Base-by-base conservation (phyloP, 2,113 vertebrate species). In the Calyptomena viridis region DNA sequence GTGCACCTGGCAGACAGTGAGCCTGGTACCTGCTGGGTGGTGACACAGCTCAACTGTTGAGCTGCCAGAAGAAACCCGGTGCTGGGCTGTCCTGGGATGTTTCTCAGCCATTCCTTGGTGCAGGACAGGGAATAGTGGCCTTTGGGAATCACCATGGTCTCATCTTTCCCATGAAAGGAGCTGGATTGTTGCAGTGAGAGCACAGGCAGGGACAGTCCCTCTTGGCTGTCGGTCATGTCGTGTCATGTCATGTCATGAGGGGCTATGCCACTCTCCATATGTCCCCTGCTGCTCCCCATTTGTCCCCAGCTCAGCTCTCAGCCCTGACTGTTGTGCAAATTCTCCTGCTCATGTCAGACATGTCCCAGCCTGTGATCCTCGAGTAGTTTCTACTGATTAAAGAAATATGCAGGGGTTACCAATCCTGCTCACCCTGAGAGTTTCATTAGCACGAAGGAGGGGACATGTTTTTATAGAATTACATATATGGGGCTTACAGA, bases 91-190 rank as follows among this genome's bases (percentile, higher is more conserved):
- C 31, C 25, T 10, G 35, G 30, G 42, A 27, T 24, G 2, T 56
- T 86, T 30, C 24, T 15, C 6, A 2, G 24, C 42, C 39, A 22
- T 14, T 12, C n/a, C 28, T 19, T 17, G 20, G 31, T 66, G 25
- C 52, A 25, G 27, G 4, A 9, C 33, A 35, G n/a, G 56, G 39
- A 55, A 28, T 3, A 39, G 62, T 35, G 50, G 8, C 16, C 5
- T 20, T 23, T 0, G 3, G n/a, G 58, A 47, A 4, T 5, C 25
- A 12, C 1, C 1, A 0, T 0, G 6, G 13, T 35, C 44, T 60
- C 13, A 0, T 6, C 31, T 35, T 47, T 30, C 50, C 66, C 0
- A 0, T 19, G 52, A 31, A 39, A 2, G 10, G 33, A 44, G 30
- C 69, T 46, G 84, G 53, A 5, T 27, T 15, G 3, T 5, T 55